Evolutionary conservation across 37 sponge, comb jelly and placozoan genomes (phyloP).

Genomic region (Theonella swinhoei): DNA sequence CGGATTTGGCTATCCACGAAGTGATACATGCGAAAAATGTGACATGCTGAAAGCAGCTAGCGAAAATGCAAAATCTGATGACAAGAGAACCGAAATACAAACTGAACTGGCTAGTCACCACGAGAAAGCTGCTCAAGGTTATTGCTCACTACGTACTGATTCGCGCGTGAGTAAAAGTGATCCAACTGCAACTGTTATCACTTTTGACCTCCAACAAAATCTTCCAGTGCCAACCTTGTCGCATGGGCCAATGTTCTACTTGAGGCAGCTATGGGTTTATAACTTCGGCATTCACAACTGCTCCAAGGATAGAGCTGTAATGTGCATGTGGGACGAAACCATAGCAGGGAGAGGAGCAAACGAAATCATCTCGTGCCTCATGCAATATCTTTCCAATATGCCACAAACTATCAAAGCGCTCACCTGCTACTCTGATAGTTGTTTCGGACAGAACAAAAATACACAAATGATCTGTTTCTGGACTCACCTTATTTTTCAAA

Average conservation of each 20-base stretch:
- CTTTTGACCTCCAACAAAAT: slow-evolving; percentile 59
- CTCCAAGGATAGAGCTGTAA: slow-evolving; percentile 2
- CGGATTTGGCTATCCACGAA: slow-evolving; percentile 51
- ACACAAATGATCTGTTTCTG: slow-evolving; percentile 43
- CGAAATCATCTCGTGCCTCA: slow-evolving; percentile 21
- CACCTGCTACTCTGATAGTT: slow-evolving; percentile 43
- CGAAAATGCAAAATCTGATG: slow-evolving; percentile 6
- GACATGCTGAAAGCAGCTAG: slow-evolving; percentile 36
- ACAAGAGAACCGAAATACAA: neutral
- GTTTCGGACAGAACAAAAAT: slow-evolving; percentile 54
- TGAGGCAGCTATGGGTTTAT: slow-evolving; percentile 52
- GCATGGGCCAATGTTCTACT: slow-evolving; percentile 42
- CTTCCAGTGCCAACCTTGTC: slow-evolving; percentile 50
- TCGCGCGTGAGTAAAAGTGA: slow-evolving; percentile 1
- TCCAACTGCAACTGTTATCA: slow-evolving; percentile 5
- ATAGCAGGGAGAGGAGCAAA: slow-evolving; percentile 27
- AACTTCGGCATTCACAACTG: slow-evolving; percentile 54
- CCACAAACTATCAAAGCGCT: neutral
- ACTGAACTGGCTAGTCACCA: slow-evolving; percentile 38
- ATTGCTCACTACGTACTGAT: slow-evolving; percentile 37
- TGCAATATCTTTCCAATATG: slow-evolving; percentile 8
- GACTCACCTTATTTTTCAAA: slow-evolving; percentile 7
- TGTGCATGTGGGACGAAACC: slow-evolving; percentile 38
- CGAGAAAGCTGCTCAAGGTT: slow-evolving; percentile 40
- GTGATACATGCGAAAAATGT: slow-evolving; percentile 58